Base-by-base conservation (phyloP, 2,113 vertebrate species). In the Axis porcinus region DNA sequence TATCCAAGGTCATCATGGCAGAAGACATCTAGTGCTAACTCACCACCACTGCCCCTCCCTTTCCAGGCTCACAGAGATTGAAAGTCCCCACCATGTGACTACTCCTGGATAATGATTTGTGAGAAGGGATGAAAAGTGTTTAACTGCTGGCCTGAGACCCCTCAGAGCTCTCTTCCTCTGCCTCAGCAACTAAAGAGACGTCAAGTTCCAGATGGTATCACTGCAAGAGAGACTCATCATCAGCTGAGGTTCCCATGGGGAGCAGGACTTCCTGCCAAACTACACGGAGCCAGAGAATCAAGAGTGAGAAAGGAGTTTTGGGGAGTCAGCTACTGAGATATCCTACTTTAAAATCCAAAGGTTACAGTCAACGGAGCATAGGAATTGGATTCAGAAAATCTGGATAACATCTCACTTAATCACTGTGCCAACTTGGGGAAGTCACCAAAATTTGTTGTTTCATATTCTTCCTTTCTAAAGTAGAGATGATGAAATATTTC, bases 121-220 rank as follows among this genome's bases (percentile, higher is more conserved):
- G 78, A 89, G 36, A 45, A 97, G 82, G 94, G 91, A 89, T 45
- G 82, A 88, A 60, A 93, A 67, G 19, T 28, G 67, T 83, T 95
- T 84, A 36, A 86, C 36, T 70, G 23, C 33, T 70, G 43, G 25
- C 11, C 5, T 47, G 89, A 85, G 52, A 74, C 5, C 30, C 7
- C 43, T 90, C 21, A 1, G n/a, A 33, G 8, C 55, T 76, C 27
- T 86, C 12, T 81, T 86, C 19, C 30, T 21, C 17, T 91, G 58
- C 36, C 5, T 82, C 58, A 89, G 54, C 54, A 76, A 45, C 47
- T 82, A 15, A 82, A 67, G 89, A 76, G 47, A 84, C 33, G 27
- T 50, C 15, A 58, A 45, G 14, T 47, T 96, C 52, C 93, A 94
- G 47, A 30, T 40, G 81, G 52, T 6, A 1, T n/a, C 58, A 19